These are phyloP conservation scores for Anas georgica DNA, from an alignment of 2,797 vertebrate species.

Conservation along the genomic window DNA sequence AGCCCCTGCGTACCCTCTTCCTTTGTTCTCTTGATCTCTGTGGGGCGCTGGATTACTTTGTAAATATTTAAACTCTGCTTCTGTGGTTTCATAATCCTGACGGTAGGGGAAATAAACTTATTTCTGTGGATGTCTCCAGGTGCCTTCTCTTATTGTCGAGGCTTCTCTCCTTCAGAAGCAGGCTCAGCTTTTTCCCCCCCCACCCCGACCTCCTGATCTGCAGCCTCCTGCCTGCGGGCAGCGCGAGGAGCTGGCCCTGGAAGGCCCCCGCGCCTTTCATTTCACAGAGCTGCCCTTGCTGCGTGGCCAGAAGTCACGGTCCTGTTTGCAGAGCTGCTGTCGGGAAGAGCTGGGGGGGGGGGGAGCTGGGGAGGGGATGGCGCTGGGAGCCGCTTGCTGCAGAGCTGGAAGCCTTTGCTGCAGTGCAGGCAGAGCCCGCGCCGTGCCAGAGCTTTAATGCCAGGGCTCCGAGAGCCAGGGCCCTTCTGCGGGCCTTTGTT, in stretches of 20 bases:
- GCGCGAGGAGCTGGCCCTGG: fast-evolving
- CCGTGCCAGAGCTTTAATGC: not conserved
- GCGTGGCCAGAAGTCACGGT: not conserved
- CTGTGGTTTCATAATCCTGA: slow-evolving; percentile 65
- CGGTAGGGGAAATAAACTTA: slow-evolving; percentile 65
- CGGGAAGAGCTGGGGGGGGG: not conserved
- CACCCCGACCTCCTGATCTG: not conserved
- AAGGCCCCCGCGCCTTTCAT: not conserved
- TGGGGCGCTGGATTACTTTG: slow-evolving; percentile 54
- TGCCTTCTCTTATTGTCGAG: not conserved
- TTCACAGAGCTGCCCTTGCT: not conserved
- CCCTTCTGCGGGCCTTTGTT: not conserved
- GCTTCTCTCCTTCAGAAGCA: fast-evolving
- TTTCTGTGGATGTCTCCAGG: slow-evolving; percentile 47
- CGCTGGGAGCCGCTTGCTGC: not conserved
- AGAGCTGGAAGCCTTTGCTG: not conserved
- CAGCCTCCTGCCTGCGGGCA: not conserved
- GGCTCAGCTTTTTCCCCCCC: not conserved
- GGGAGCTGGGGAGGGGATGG: not conserved
- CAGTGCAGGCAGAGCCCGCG: not conserved
- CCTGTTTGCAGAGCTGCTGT: not conserved
- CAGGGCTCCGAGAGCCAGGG: fast-evolving
- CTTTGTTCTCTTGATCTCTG: slow-evolving; percentile 46
- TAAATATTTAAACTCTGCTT: slow-evolving; percentile 62
- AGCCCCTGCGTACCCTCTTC: not conserved